These are phyloP conservation scores for Chorisops tibialis DNA, from an alignment of 2,888 invertebrate genomes.

Conservation along the genomic window DNA sequence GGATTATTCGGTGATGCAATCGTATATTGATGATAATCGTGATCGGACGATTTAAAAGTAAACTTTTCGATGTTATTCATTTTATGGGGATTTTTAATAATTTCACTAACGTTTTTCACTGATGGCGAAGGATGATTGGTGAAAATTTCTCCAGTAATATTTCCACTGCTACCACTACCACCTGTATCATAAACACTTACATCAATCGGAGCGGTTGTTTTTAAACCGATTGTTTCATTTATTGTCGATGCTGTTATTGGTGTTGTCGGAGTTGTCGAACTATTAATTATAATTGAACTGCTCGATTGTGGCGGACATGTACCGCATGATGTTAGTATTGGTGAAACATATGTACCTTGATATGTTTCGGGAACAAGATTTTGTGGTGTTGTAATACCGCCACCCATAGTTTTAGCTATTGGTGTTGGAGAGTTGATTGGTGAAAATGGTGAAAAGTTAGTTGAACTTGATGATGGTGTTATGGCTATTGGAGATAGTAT, in stretches of 20 bases:
- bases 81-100: constrained; percentile 4
- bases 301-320: constrained; percentile 13
- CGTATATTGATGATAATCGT: constrained; percentile 44
- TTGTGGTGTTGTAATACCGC: constrained; percentile 27
- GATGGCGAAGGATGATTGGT: constrained; percentile 26
- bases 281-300: neutral
- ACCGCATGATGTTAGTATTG: constrained; percentile 10
- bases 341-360: constrained; percentile 9
- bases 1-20: constrained; percentile 51
- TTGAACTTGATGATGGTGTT: neutral
- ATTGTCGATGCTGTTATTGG: neutral
- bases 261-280: neutral
- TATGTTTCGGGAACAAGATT: constrained; percentile 13
- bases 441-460: neutral
- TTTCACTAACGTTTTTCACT: constrained; percentile 8
- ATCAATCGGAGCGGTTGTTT: neutral
- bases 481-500: neutral
- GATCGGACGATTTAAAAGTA: neutral
- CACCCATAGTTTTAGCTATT: constrained; percentile 17
- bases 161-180: neutral
- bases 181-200: constrained; percentile 17
- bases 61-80: neutral
- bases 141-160: neutral
- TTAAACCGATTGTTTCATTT: constrained; percentile 13
- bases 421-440: neutral